Percentiles rank a stretch among this genome's conserved stretches.
Evolutionary conservation across 2,888 invertebrate species (phyloP).

Genomic region (Synergus japonicus): DNA sequence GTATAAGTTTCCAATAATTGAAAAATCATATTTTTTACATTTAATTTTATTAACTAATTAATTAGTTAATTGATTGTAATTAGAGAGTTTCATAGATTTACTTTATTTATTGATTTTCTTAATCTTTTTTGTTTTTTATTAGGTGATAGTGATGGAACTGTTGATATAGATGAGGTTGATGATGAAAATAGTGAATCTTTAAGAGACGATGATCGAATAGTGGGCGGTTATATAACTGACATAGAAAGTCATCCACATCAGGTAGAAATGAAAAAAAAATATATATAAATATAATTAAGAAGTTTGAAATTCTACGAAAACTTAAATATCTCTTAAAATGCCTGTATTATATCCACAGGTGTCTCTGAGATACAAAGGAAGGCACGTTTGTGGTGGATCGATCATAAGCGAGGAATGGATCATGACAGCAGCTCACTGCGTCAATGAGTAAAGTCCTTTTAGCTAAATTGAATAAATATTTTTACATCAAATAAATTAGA

Average conservation of each 20-base stretch:
- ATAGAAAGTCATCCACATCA: slow-evolving; percentile 73
- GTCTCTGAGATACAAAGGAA: slow-evolving; percentile 63
- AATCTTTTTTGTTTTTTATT: not conserved
- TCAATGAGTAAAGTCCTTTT: slow-evolving; percentile 54
- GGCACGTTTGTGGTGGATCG: slow-evolving; percentile 70
- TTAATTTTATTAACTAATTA: too few species aligned
- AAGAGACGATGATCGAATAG: slow-evolving; percentile 64
- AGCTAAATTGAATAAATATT: not conserved
- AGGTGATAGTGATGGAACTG: not conserved
- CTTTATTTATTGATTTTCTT: not conserved
- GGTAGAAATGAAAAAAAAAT: slow-evolving; percentile 56
- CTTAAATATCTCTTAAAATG: too few species aligned
- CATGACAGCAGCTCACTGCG: slow-evolving; percentile 72
- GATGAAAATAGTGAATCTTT: not conserved
- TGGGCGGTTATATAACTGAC: slow-evolving; percentile 70
- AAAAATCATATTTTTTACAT: too few species aligned
- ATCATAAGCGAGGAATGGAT: slow-evolving; percentile 69
- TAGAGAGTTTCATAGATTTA: too few species aligned
- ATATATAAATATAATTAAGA: slow-evolving; percentile 5
- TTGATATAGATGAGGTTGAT: not conserved
- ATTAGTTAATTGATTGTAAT: too few species aligned
- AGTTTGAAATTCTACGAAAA: too few species aligned
- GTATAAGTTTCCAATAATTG: too few species aligned
- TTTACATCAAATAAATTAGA: not conserved
- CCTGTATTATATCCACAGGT: slow-evolving; percentile 58